These are phyloP conservation scores for Callimorpha dominula DNA, from an alignment of 2,888 invertebrate genomes.

Conservation along the genomic window DNA sequence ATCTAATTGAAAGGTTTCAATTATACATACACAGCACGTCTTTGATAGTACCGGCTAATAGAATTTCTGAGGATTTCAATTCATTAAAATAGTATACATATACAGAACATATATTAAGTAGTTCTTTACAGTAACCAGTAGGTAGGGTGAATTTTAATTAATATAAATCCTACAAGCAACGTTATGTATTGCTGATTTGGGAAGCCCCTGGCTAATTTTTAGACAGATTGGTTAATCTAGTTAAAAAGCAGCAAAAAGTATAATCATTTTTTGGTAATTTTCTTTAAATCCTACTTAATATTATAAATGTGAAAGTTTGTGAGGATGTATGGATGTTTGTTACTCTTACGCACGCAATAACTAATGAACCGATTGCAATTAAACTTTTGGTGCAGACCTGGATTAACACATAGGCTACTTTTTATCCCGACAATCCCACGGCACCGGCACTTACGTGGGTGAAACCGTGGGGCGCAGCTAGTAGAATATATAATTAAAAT, in stretches of 20 bases:
- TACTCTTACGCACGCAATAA: too few relatives aligned
- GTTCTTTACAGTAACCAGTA: neutral
- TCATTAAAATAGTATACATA: slow-evolving; percentile 36
- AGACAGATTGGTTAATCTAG: neutral
- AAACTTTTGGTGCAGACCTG: too few relatives aligned
- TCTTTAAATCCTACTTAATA: neutral
- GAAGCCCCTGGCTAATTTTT: neutral
- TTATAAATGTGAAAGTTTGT: too few relatives aligned
- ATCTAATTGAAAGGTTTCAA: slow-evolving; percentile 69
- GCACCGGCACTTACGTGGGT: too few relatives aligned
- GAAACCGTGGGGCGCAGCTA: too few relatives aligned
- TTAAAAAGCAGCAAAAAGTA: neutral
- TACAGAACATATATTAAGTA: neutral
- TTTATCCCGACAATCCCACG: too few relatives aligned
- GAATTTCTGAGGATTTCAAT: slow-evolving; percentile 47
- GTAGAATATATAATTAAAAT: too few relatives aligned
- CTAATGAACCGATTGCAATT: too few relatives aligned
- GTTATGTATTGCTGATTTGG: neutral
- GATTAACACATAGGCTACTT: too few relatives aligned
- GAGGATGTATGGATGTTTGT: too few relatives aligned
- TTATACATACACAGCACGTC: slow-evolving; percentile 57
- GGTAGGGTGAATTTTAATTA: neutral
- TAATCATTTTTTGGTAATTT: neutral
- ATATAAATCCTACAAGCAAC: neutral
- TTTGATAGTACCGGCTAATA: slow-evolving; percentile 29